Percentiles rank a stretch among this genome's conserved stretches.
Conservation (phyloP, 1,140 invertebrate species). For the Chlorops oryzae region DNA sequence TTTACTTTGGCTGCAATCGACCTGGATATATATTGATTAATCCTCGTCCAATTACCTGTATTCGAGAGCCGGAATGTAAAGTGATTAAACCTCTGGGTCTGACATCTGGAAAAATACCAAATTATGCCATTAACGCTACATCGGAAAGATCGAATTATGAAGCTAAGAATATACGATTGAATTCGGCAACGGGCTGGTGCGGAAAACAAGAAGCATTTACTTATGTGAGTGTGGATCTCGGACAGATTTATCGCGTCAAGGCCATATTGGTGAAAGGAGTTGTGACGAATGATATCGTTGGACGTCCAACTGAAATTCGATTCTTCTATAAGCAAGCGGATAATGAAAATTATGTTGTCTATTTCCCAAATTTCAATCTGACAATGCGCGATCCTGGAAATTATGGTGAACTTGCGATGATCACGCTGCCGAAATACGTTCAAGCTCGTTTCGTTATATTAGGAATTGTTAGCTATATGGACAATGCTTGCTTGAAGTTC, state of each 20-base stretch:
- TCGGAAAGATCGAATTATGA: slow-evolving; percentile 88
- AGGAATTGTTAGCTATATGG: slow-evolving; percentile 91
- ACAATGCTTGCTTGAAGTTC: slow-evolving; percentile 93
- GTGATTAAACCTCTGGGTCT: slow-evolving; percentile 87
- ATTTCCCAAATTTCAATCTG: slow-evolving; percentile 92
- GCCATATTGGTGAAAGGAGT: slow-evolving; percentile 89
- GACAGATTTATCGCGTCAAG: slow-evolving; percentile 83
- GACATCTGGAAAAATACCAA: slow-evolving; percentile 85
- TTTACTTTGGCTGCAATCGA: slow-evolving; percentile 81
- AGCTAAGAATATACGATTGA: slow-evolving; percentile 81
- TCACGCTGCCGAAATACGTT: slow-evolving; percentile 87
- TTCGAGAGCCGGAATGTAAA: slow-evolving; percentile 87
- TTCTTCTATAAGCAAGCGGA: slow-evolving; percentile 96
- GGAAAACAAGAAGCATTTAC: slow-evolving; percentile 91
- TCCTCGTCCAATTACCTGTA: slow-evolving; percentile 81
- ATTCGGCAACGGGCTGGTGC: slow-evolving; percentile 93
- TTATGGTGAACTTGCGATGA: slow-evolving; percentile 92
- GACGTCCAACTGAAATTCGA: slow-evolving; percentile 87
- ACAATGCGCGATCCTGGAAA: slow-evolving; percentile 89
- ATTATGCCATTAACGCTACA: slow-evolving; percentile 93
- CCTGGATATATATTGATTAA: slow-evolving; percentile 92
- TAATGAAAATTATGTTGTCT: slow-evolving; percentile 90
- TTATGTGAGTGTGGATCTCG: slow-evolving; percentile 90
- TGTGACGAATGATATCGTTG: slow-evolving; percentile 90
- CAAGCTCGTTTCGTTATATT: slow-evolving; percentile 89